These are phyloP conservation scores for Bryconaethiops microstoma DNA, from an alignment of 2,797 vertebrate genomes.

Conservation along the genomic window DNA sequence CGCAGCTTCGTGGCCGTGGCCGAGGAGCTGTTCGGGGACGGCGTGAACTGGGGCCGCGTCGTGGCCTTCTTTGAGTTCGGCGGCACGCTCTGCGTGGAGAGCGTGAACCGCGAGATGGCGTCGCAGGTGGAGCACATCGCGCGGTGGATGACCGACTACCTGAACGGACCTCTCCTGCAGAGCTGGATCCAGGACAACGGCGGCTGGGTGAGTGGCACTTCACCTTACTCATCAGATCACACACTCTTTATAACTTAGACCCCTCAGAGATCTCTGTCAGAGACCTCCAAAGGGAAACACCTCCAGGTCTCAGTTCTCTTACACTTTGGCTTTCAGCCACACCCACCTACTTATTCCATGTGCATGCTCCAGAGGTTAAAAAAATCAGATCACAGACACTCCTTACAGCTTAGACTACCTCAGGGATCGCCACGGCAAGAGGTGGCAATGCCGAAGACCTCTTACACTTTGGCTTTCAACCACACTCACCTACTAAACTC, in stretches of 20 bases:
- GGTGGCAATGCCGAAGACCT: no score
- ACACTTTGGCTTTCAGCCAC: no score
- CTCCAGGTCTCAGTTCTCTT: no score
- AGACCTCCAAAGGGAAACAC: no score
- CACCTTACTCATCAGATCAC: background rate
- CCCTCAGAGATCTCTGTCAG: no score
- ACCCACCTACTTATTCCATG: no score
- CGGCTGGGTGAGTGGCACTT: constrained; percentile 85
- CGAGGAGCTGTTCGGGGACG: constrained; percentile 89
- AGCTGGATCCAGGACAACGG: constrained; percentile 92
- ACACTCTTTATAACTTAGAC: background rate
- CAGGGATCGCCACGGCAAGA: no score
- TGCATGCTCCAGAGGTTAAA: no score
- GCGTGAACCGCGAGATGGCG: constrained; percentile 82
- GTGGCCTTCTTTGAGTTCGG: constrained; percentile 91
- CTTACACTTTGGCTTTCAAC: no score
- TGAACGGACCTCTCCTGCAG: constrained; percentile 85
- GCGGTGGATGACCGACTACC: constrained; percentile 90
- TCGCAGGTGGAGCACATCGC: constrained; percentile 85
- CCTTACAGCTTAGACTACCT: no score
- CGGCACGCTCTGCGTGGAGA: constrained; percentile 86
- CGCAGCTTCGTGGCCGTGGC: constrained; percentile 80
- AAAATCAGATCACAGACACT: no score
- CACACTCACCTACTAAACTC: no score
- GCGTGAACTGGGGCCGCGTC: constrained; percentile 92